These are phyloP conservation scores for Brachylomia viminalis DNA, from an alignment of 2,888 invertebrate species.

Conservation along the genomic window DNA sequence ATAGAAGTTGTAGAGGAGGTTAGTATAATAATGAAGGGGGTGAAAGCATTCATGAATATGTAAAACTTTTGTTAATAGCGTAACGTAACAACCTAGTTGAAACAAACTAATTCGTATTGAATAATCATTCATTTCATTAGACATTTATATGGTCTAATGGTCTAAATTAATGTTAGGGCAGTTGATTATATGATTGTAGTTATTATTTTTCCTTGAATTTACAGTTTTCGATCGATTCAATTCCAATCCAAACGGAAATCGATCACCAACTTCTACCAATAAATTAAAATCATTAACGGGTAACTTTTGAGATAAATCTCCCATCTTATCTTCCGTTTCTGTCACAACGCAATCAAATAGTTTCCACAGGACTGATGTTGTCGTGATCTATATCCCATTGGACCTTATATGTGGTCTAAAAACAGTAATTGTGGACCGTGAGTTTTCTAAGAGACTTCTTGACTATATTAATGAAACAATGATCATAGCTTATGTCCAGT, in stretches of 20 bases:
- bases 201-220: constrained; percentile 6
- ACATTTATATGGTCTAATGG: neutral
- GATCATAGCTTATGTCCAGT: neutral
- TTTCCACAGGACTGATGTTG: neutral
- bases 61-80: neutral
- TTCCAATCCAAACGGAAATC: constrained; percentile 12
- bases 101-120: neutral
- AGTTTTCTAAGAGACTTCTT: neutral
- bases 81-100: neutral
- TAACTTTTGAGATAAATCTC: constrained; percentile 35
- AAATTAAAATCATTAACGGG: constrained; percentile 31
- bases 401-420: neutral
- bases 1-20: neutral
- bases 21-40: neutral
- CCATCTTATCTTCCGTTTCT: neutral
- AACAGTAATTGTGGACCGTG: neutral
- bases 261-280: constrained; percentile 31
- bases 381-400: neutral
- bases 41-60: neutral
- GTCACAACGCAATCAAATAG: constrained; percentile 17
- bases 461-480: neutral
- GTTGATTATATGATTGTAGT: neutral
- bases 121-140: neutral
- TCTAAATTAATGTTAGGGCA: neutral
- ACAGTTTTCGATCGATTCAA: constrained; percentile 3